Conservation (phyloP, 1,140 invertebrate genomes). For the Rhopalosiphum padi region DNA sequence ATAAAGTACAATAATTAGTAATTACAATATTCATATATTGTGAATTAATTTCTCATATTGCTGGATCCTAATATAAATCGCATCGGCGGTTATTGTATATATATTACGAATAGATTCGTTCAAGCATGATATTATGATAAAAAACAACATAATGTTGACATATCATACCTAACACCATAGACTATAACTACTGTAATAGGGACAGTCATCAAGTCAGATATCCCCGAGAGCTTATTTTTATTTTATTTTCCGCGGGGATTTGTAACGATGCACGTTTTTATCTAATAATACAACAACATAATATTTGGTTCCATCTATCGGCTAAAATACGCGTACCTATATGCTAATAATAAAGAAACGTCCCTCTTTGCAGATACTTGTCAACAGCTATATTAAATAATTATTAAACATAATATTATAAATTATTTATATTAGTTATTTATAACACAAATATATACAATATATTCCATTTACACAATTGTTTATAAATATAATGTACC, state of each 20-base stretch:
- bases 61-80: background rate
- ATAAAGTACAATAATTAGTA: background rate
- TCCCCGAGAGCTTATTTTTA: constrained; percentile 1
- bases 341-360: background rate
- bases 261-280: background rate
- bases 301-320: background rate
- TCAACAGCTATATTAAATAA: no score
- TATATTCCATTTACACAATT: no score
- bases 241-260: background rate
- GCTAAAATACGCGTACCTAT: background rate
- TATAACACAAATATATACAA: no score
- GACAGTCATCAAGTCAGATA: background rate
- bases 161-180: background rate
- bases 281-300: background rate
- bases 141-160: background rate
- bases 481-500: no score
- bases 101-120: background rate
- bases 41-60: background rate
- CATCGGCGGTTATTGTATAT: background rate
- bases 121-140: background rate
- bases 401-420: no score
- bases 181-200: background rate
- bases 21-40: background rate
- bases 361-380: background rate
- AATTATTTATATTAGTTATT: no score